Conservation (phyloP, 2,888 invertebrate genomes). For the Drosophila robusta region DNA sequence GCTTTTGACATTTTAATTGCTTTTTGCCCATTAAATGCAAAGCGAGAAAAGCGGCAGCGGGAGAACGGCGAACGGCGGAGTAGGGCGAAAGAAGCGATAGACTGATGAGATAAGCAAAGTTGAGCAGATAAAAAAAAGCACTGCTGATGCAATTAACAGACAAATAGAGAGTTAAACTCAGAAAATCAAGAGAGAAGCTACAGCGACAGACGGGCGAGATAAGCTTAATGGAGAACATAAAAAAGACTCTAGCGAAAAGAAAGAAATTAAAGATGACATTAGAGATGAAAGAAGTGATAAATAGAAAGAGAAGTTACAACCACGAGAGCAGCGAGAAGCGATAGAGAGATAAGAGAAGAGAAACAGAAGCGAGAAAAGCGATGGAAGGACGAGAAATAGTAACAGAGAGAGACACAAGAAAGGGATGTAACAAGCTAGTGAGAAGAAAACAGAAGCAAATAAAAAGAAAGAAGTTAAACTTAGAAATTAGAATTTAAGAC, state of each 20-base stretch:
- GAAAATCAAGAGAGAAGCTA: background rate
- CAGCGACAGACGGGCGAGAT: no score
- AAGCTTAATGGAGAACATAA: background rate
- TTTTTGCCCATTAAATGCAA: constrained; percentile 71
- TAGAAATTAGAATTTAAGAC: no score
- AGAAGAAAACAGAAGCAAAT: no score
- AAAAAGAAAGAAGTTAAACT: no score
- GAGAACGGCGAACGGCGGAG: background rate
- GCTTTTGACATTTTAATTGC: constrained; percentile 81
- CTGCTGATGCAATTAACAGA: background rate
- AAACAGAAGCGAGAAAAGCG: background rate
- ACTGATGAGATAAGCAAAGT: background rate
- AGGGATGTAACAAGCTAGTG: no score
- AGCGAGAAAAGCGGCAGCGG: constrained; percentile 36
- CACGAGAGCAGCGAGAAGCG: no score
- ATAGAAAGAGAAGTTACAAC: no score
- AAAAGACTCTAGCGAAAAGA: background rate
- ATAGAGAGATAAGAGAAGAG: background rate
- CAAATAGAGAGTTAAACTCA: background rate
- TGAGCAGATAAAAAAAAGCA: background rate
- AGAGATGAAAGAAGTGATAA: background rate
- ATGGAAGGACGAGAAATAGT: no score
- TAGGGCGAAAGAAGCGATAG: background rate
- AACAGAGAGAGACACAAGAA: no score
- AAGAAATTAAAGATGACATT: background rate